These are phyloP conservation scores for Scaptodrosophila lebanonensis DNA, from an alignment of 1,140 invertebrate genomes.

Conservation along the genomic window DNA sequence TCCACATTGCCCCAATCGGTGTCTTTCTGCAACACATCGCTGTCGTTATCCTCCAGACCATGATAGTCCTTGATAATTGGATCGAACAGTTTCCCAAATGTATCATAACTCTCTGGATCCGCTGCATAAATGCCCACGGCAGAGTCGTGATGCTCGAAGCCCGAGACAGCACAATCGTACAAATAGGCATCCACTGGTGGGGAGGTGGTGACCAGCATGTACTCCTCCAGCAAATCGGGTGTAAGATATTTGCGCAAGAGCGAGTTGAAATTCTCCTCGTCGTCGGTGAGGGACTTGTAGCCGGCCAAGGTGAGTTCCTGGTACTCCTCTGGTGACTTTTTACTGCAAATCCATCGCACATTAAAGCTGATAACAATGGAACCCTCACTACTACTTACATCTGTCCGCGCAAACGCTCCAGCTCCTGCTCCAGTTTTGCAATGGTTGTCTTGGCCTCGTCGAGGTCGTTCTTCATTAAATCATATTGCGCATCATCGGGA, in stretches of 20 bases:
- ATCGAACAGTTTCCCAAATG: slow-evolving; percentile 85
- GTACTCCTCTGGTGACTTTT: slow-evolving; percentile 71
- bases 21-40: slow-evolving; percentile 78
- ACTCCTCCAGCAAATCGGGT: slow-evolving; percentile 81
- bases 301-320: slow-evolving; percentile 78
- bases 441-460: slow-evolving; percentile 62
- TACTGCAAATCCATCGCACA: slow-evolving; percentile 24
- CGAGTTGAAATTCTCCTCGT: slow-evolving; percentile 80
- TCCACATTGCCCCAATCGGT: slow-evolving; percentile 84
- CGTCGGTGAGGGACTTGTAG: slow-evolving; percentile 81
- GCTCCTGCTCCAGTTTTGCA: slow-evolving; percentile 58
- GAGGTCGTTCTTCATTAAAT: slow-evolving; percentile 68
- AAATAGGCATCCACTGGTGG: slow-evolving; percentile 77
- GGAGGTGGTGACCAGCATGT: slow-evolving; percentile 82
- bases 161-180: slow-evolving; percentile 84
- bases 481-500: slow-evolving; percentile 70
- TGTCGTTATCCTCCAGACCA: slow-evolving; percentile 80
- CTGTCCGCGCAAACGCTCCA: slow-evolving; percentile 59
- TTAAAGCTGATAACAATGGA: neutral
- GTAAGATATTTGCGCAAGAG: slow-evolving; percentile 86
- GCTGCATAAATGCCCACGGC: slow-evolving; percentile 85
- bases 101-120: slow-evolving; percentile 84
- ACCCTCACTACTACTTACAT: slow-evolving; percentile 37
- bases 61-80: slow-evolving; percentile 89
- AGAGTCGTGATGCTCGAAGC: slow-evolving; percentile 82